Conservation (phyloP, 2,888 invertebrate species). For the Thereva unica region DNA sequence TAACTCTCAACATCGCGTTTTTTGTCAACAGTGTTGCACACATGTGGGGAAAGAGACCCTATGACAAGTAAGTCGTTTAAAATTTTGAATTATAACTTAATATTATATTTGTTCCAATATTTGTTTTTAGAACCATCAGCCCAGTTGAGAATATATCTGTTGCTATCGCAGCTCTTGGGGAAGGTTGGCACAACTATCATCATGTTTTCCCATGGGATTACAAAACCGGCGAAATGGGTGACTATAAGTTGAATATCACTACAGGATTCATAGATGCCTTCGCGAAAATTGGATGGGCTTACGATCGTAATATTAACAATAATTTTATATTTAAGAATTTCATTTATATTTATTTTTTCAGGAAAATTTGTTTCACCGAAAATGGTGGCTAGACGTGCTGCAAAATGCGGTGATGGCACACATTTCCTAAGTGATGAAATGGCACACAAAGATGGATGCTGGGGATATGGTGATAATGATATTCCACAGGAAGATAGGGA, state of each 20-base stretch:
- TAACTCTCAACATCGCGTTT: slow-evolving; percentile 89
- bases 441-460: slow-evolving; percentile 58
- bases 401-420: slow-evolving; percentile 66
- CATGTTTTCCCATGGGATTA: slow-evolving; percentile 75
- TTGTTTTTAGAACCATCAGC: slow-evolving; percentile 66
- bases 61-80: slow-evolving; percentile 71
- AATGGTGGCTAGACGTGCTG: slow-evolving; percentile 64
- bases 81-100: background rate
- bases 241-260: slow-evolving; percentile 70
- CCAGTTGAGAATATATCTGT: slow-evolving; percentile 74
- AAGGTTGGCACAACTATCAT: slow-evolving; percentile 85
- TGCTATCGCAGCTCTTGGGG: slow-evolving; percentile 76
- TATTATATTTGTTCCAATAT: slow-evolving; percentile 9
- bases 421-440: slow-evolving; percentile 56
- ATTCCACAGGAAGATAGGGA: slow-evolving; percentile 62
- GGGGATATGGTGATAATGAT: slow-evolving; percentile 69
- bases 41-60: slow-evolving; percentile 90
- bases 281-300: slow-evolving; percentile 79
- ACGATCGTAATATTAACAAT: slow-evolving; percentile 64
- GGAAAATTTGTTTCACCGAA: slow-evolving; percentile 64
- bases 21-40: slow-evolving; percentile 95
- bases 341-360: slow-evolving; percentile 42
- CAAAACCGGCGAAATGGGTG: slow-evolving; percentile 70
- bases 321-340: background rate
- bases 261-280: slow-evolving; percentile 80